A percentile compares a stretch with the other conserved stretches of the same genome.
Conservation (phyloP, 2,888 invertebrate genomes). For the Acleris holmiana region DNA sequence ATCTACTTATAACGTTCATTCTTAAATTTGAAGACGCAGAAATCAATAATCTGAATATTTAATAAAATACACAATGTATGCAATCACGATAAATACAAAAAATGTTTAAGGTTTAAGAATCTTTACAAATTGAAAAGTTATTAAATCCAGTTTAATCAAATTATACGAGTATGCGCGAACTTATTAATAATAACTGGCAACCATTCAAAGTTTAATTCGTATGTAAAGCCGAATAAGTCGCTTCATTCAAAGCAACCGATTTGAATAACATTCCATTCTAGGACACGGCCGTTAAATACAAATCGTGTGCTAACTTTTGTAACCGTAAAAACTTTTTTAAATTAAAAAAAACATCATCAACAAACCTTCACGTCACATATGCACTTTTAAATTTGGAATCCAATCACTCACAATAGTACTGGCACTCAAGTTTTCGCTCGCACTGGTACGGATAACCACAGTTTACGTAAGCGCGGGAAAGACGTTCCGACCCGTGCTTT, state of each 20-base stretch:
- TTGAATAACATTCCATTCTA: too few relatives aligned
- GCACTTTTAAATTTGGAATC: conserved; percentile 38
- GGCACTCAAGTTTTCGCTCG: conserved; percentile 7
- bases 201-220: conserved; percentile 42
- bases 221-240: conserved; percentile 51
- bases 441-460: conserved; percentile 23
- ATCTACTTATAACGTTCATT: too few relatives aligned
- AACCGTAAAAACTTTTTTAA: conserved; percentile 20
- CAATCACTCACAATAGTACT: conserved; percentile 33
- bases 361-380: conserved; percentile 58
- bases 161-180: conserved; percentile 1
- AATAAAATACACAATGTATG: neutral
- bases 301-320: neutral
- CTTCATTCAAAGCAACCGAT: conserved; percentile 42
- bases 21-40: too few relatives aligned
- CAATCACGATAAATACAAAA: too few relatives aligned
- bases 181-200: conserved; percentile 21
- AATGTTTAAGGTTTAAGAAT: too few relatives aligned
- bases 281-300: conserved; percentile 43
- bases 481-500: conserved; percentile 65
- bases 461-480: conserved; percentile 59
- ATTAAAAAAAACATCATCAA: conserved; percentile 37
- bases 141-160: conserved; percentile 1
- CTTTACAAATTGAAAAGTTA: neutral
- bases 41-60: neutral